Evolutionary conservation across 1,140 invertebrate species (phyloP), one percentile per base, ranked within the genome.

Genomic region (Vanessa atalanta): DNA sequence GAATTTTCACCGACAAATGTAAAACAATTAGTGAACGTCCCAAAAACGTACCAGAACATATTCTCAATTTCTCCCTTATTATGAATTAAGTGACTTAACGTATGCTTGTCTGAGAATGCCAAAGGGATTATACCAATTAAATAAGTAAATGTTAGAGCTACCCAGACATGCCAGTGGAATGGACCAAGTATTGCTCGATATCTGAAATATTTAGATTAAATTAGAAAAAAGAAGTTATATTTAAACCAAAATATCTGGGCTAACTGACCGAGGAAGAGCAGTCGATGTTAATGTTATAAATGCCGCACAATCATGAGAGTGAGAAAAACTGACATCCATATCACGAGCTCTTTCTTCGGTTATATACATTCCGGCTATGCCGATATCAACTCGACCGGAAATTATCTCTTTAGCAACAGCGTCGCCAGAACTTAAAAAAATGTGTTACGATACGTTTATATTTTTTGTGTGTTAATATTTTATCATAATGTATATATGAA

Each of bases 111-210:
- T 1, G 96, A 96, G 74, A 95, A 95, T 0, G 95, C 94, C 65
- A 96, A 89, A 3, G 96, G 95, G 73, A 96, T 94, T 68, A 96
- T 95, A 5, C 94, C 95, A 7, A 95, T 91, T n/a, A 97, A 86
- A 78, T 97, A 97, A 1, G 94, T 94, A 8, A 94, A 88, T 9
- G 95, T 96, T 13, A 97, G 79, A 13, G 95, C 93, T 8, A 96
- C 86, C 96, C 96, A 97, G 6, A 96, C 96, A 11, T 94, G 94
- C 94, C 95, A 96, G 73, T 96, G 95, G 77, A 97, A 97, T 0
- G 96, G 96, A 13, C 96, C 96, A 89, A 97, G 94, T 53, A 97
- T 96, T n/a, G 96, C 96, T 51, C 96, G 94, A 86, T 96, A 96
- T 80, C 95, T 96, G 78, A 61, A 89, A 90, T 20, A 73, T 12